A percentile compares a stretch with the other conserved stretches of the same genome.
Evolutionary conservation across 1,140 invertebrate genomes (phyloP).

Genomic region (Brachionus manjavacas): DNA sequence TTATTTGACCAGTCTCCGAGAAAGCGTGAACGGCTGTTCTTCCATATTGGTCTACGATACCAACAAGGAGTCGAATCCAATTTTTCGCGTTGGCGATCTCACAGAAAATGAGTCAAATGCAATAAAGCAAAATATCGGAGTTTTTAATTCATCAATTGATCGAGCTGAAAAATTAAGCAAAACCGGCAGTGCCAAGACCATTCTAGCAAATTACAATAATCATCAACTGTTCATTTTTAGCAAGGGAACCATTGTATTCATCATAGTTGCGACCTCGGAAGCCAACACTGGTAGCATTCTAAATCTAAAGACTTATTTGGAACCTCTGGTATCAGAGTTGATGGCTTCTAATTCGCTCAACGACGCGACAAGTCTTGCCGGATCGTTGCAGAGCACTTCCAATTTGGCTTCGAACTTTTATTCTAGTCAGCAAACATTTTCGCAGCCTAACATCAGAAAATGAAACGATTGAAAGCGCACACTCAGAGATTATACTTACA

Average conservation of each 20-base stretch:
- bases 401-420: conserved; percentile 11
- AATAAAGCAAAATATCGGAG: conserved; percentile 41
- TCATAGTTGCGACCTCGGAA: conserved; percentile 12
- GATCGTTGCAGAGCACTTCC: conserved; percentile 7
- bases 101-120: conserved; percentile 31
- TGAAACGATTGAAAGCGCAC: background rate
- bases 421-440: background rate
- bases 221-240: conserved; percentile 40
- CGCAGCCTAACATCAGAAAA: background rate
- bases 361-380: conserved; percentile 5
- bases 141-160: conserved; percentile 39
- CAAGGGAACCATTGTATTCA: conserved; percentile 38
- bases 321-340: conserved; percentile 18
- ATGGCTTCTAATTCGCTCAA: background rate
- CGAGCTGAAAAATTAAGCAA: conserved; percentile 36
- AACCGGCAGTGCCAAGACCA: conserved; percentile 24
- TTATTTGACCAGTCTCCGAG: conserved; percentile 19
- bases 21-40: conserved; percentile 32
- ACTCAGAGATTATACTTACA: background rate
- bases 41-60: conserved; percentile 38
- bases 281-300: conserved; percentile 38
- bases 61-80: conserved; percentile 40
- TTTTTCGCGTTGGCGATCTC: conserved; percentile 36
- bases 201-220: conserved; percentile 39
- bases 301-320: conserved; percentile 27